Evolutionary conservation across 2,888 invertebrate genomes (phyloP), one percentile per base, ranked within the genome.

Genomic region (Steinernema carpocapsae): DNA sequence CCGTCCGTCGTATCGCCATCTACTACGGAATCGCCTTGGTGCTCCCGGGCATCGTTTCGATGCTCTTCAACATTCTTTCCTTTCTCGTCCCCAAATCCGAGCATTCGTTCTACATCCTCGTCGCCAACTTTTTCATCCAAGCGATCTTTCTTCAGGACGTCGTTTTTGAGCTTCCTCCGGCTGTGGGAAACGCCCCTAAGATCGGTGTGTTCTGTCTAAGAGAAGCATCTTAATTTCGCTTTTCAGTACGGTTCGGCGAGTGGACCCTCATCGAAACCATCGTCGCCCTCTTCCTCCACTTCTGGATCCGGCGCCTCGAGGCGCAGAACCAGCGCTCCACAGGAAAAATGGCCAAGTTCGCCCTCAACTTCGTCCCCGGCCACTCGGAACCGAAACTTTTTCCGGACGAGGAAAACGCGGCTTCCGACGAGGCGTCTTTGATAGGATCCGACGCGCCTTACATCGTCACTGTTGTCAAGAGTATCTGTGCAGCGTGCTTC

Each of bases 141-240:
- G 64, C 74, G 22, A 74, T 85, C 14, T 85, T 81, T 76, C 75
- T 85, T 10, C 77, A 80, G 46, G 84, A 85, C 32, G 52, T 80
- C 43, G 64, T 83, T 42, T 74, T 70, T 6, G 78, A 76, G 43
- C 45, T 84, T 10, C 84, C 85, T 0, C 74, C 79, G 1, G 48
- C 82, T 3, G 77, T 78, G 10, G 75, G 74, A 22, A 29, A 64
- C 3, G 64, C 74, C 0, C 84, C 84, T 1, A 70, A 71, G 42
- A 80, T 80, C 48, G 79, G 80, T 37, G 37, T 6, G 37, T n/a
- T n/a, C n/a, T n/a, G n/a, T n/a, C n/a, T n/a, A n/a, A n/a, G n/a
- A 48, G 14, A 48, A 37, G 4, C 37, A 37, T 3, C 48, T 48
- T 19, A 14, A 48, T n/a, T 48, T 48, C 14, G 43, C 14, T 7